phyloP scores from a whole-genome alignment of 2,888 invertebrate genomes.

The Esperia sulphurella region DNA sequence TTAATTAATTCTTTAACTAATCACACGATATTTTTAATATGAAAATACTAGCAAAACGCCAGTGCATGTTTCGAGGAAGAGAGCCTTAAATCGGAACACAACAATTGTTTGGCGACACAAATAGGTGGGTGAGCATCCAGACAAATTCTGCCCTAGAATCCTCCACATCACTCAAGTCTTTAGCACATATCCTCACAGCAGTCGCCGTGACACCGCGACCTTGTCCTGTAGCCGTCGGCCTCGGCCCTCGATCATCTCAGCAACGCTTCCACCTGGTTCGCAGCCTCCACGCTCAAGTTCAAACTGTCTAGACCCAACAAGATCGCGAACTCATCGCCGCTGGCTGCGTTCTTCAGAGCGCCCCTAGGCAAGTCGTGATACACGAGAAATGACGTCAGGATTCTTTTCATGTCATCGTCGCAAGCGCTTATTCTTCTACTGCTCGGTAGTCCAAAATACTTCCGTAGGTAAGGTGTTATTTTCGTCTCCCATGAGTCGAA shows the following conservation, averaged over 20 bases:
- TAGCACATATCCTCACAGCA: conserved; percentile 22
- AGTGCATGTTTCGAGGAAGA: too few species aligned
- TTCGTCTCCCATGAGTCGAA: conserved; percentile 78
- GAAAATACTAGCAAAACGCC: too few species aligned
- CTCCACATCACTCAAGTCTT: too few species aligned
- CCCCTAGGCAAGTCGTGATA: conserved; percentile 79
- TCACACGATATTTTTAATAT: too few species aligned
- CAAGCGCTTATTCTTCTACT: conserved; percentile 38
- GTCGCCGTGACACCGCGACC: conserved; percentile 36
- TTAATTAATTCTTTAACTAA: too few species aligned
- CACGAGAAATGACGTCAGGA: conserved; percentile 75
- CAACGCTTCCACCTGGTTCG: conserved; percentile 35
- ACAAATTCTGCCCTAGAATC: too few species aligned
- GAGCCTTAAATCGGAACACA: too few species aligned
- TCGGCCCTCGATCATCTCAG: conserved; percentile 45
- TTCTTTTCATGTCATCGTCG: conserved; percentile 51
- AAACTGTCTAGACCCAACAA: conserved; percentile 31
- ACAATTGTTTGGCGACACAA: too few species aligned
- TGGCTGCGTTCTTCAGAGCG: conserved; percentile 34
- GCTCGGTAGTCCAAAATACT: conserved; percentile 70
- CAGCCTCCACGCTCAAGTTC: conserved; percentile 34
- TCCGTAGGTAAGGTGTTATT: conserved; percentile 60
- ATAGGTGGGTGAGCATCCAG: too few species aligned
- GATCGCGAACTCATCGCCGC: conserved; percentile 41
- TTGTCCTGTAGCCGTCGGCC: conserved; percentile 36